Evolutionary conservation across 2,888 invertebrate genomes (phyloP).

Genomic region (Agonopterix subpropinquella): DNA sequence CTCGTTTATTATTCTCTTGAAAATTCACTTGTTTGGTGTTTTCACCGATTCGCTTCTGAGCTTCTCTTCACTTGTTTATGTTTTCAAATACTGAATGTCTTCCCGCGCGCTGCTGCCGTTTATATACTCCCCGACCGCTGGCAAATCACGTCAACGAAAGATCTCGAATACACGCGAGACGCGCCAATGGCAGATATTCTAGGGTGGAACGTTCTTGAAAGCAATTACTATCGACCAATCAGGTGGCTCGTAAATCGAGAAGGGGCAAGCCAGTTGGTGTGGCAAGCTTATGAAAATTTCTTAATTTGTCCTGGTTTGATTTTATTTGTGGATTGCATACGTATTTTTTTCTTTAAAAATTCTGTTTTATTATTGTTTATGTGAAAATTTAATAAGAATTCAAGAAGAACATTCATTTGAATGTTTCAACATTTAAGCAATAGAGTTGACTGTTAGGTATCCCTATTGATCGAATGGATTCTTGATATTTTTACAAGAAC

Average conservation of each 20-base stretch:
- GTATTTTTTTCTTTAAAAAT: too few relatives aligned
- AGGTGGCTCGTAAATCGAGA: neutral
- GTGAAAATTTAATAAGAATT: too few relatives aligned
- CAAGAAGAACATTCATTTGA: too few relatives aligned
- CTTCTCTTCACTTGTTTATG: constrained; percentile 30
- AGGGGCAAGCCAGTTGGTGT: too few relatives aligned
- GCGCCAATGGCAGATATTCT: constrained; percentile 35
- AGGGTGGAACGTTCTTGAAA: constrained; percentile 36
- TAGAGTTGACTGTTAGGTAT: too few relatives aligned
- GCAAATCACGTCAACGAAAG: constrained; percentile 41
- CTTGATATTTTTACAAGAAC: too few relatives aligned
- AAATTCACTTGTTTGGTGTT: constrained; percentile 18
- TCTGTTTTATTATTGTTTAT: too few relatives aligned
- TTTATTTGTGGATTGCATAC: too few relatives aligned
- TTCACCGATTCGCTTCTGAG: constrained; percentile 25
- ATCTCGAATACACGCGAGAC: constrained; percentile 31
- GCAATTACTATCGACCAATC: constrained; percentile 26
- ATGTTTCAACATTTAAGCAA: too few relatives aligned
- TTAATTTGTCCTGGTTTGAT: too few relatives aligned
- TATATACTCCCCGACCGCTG: constrained; percentile 29
- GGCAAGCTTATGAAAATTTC: too few relatives aligned
- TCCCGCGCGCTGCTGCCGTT: constrained; percentile 37
- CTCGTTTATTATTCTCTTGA: constrained; percentile 2
- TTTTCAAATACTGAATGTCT: constrained; percentile 54
- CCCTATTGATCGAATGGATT: too few relatives aligned